Percentiles rank a stretch among this genome's conserved stretches.
Evolutionary conservation across 2,113 vertebrate genomes (phyloP).

Genomic region (Pseudorasbora parva): DNA sequence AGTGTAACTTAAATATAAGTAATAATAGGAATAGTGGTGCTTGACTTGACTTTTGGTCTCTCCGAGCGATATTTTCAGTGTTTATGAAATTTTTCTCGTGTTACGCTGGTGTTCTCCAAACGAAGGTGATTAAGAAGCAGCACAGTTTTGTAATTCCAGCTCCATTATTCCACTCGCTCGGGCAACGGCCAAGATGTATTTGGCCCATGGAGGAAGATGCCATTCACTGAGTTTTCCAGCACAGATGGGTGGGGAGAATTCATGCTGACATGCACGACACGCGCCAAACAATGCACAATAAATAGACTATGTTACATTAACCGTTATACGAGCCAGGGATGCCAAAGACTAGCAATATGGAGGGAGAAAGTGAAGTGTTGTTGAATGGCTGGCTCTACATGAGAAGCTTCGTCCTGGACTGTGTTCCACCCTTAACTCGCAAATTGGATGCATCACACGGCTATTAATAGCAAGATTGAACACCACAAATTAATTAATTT

Average conservation of each 20-base stretch:
- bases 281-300: constrained; percentile 1
- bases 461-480: constrained; percentile 68
- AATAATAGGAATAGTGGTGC: background rate
- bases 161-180: constrained; percentile 65
- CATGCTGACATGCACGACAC: background rate
- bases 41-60: background rate
- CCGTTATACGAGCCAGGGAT: constrained; percentile 6
- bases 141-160: constrained; percentile 68
- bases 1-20: background rate
- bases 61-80: background rate
- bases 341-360: background rate
- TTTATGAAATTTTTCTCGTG: constrained; percentile 63
- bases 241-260: constrained; percentile 13
- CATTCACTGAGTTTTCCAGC: constrained; percentile 64
- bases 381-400: constrained; percentile 60
- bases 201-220: constrained; percentile 62
- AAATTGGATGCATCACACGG: constrained; percentile 62
- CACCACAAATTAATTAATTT: constrained; percentile 60
- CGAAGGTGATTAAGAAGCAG: constrained; percentile 64
- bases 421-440: constrained; percentile 63
- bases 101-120: constrained; percentile 60
- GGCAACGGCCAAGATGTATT: constrained; percentile 57
- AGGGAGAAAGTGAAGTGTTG: constrained; percentile 42
- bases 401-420: constrained; percentile 56
- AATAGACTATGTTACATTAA: constrained; percentile 39